A percentile compares a stretch with the other conserved stretches of the same genome.
Conservation (phyloP, 92 coral and sea anemone genomes). For the Epizoanthus rinbou region DNA sequence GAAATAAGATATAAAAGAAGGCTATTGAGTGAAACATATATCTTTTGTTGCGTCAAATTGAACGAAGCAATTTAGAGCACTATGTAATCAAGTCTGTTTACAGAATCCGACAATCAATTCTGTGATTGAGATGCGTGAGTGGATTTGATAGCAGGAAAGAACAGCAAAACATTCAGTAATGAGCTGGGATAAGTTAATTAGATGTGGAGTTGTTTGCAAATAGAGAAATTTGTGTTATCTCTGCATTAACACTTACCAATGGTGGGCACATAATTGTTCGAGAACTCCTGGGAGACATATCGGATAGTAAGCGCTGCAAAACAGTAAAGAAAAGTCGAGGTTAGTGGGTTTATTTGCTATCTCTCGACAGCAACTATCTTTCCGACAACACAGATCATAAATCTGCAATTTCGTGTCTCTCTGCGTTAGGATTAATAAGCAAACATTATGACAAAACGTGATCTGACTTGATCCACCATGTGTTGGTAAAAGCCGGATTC, state of each 20-base stretch:
- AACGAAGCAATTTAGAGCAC: not conserved
- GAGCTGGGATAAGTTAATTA: conserved; percentile 39
- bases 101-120: not conserved
- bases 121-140: conserved; percentile 15
- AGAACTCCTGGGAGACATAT: conserved; percentile 65
- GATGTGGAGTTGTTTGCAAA: conserved; percentile 34
- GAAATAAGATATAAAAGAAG: conserved; percentile 7
- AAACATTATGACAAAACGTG: too few relatives aligned
- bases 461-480: too few relatives aligned
- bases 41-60: conserved; percentile 35
- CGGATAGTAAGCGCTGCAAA: conserved; percentile 74
- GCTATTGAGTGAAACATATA: conserved; percentile 22
- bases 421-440: not conserved
- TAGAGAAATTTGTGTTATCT: conserved; percentile 1
- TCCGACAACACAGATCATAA: not conserved
- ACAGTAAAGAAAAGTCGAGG: conserved; percentile 1
- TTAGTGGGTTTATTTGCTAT: conserved; percentile 1
- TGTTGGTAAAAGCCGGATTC: too few relatives aligned
- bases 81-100: conserved; percentile 26
- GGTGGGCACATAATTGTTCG: conserved; percentile 69
- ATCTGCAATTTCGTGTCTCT: not conserved
- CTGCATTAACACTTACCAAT: conserved; percentile 64
- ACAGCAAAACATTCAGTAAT: conserved; percentile 32
- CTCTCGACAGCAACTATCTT: not conserved
- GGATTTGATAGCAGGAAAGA: conserved; percentile 13